Base-by-base conservation (phyloP, 2,888 invertebrate genomes). In the Ectemnius lituratus region DNA sequence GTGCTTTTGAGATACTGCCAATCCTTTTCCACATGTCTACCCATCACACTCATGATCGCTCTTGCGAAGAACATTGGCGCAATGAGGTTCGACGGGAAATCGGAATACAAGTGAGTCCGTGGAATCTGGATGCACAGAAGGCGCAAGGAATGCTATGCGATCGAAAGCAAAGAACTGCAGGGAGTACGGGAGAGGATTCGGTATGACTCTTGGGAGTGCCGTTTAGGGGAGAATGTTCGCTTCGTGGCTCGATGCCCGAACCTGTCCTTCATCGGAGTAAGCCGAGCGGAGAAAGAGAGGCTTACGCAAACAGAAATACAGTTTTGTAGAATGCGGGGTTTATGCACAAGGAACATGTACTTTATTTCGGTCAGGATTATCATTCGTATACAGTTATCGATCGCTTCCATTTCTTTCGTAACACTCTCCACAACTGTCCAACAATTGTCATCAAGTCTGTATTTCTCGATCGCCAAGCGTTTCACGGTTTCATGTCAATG, bases 1-100 rank as follows among this genome's bases (percentile, higher is more conserved):
- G 1, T 37, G 37, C 76, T 83, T 82, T 85, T 86, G 85, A 86
- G 80, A 81, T 81, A 77, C 71, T 85, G 87, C 85, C 87, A 86
- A 82, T 82, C 70, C 76, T 71, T 49, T 76, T 76, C 37, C 11
- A 37, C 37, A 6, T 37, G 37, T 37, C 37, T 37, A 37, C 8
- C 5, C 37, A 11, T 37, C 37, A 37, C 37, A 11, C 37, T 37
- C 37, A 11, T 37, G 37, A 37, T 37, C 37, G 37, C 37, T 37
- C 37, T 37, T 37, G 58, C 59, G 62, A 52, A 59, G 57, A 46
- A 49, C 60, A 46, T 63, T 56, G 28, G 58, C 27, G 61, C 63
- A 81, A 77, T 74, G 75, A 69, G 74, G 76, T 75, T 80, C 83
- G 80, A 78, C 8, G 83, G 73, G 74, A 75, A 84, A 84, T 81